Conservation (phyloP, 2,113 vertebrate species). For the Mandrillus leucophaeus region DNA sequence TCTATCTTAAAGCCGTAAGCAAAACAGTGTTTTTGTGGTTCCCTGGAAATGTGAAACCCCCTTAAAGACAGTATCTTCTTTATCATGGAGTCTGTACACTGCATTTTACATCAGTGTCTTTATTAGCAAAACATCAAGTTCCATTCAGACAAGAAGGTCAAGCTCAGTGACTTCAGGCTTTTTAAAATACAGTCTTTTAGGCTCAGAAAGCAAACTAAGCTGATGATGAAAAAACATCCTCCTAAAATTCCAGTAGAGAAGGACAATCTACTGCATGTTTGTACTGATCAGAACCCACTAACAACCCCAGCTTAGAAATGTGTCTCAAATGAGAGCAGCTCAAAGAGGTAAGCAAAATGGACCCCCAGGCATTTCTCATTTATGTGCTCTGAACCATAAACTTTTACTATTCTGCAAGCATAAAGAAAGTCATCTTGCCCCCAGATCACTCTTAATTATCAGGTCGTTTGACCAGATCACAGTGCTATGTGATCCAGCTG, state of each 20-base stretch:
- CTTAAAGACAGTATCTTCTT: conserved; percentile 80
- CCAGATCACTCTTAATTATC: background rate
- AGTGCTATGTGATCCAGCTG: background rate
- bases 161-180: conserved; percentile 40
- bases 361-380: background rate
- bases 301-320: background rate
- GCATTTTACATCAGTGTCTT: conserved; percentile 78
- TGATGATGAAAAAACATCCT: conserved; percentile 61
- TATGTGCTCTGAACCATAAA: background rate
- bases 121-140: conserved; percentile 81
- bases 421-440: background rate
- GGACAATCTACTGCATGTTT: conserved; percentile 27
- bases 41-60: conserved; percentile 79
- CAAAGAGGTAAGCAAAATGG: conserved; percentile 31
- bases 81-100: conserved; percentile 72
- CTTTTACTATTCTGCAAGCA: background rate
- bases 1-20: conserved; percentile 75
- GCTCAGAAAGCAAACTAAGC: conserved; percentile 58
- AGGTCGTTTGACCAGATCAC: background rate
- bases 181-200: conserved; percentile 17
- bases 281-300: background rate
- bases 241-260: conserved; percentile 64
- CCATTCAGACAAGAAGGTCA: conserved; percentile 66
- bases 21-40: conserved; percentile 78
- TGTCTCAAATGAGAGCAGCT: background rate